Evolutionary conservation across 2,888 invertebrate genomes (phyloP).

Genomic region (Drosophila barbarae): DNA sequence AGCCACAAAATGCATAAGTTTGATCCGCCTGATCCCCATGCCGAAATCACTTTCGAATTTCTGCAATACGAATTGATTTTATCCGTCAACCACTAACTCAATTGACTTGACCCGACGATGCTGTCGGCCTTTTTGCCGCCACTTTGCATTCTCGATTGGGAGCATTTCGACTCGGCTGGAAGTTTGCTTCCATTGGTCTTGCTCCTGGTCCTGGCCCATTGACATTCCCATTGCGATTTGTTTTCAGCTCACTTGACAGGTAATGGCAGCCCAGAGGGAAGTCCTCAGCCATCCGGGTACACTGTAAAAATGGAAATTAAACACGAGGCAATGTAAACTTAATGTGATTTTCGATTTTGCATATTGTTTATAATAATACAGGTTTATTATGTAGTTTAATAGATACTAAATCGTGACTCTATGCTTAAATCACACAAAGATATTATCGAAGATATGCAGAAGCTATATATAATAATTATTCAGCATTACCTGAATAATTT

Average conservation of each 20-base stretch:
- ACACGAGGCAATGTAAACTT: too few relatives aligned
- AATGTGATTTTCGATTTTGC: neutral
- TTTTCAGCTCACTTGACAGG: conserved; percentile 72
- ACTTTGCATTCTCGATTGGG: conserved; percentile 68
- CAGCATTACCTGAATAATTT: neutral
- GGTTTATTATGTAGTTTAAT: too few relatives aligned
- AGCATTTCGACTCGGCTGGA: conserved; percentile 23
- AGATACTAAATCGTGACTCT: neutral
- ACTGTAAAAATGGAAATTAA: neutral
- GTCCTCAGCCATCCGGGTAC: conserved; percentile 30
- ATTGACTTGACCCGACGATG: conserved; percentile 57
- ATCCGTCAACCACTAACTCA: conserved; percentile 55
- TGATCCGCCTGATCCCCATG: conserved; percentile 4
- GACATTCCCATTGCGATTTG: conserved; percentile 71
- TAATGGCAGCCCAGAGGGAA: conserved; percentile 62
- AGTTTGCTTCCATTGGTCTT: conserved; percentile 34
- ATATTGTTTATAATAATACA: neutral
- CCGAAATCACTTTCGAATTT: conserved; percentile 31
- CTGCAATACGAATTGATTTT: conserved; percentile 35
- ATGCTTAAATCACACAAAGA: neutral
- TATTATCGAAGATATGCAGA: neutral
- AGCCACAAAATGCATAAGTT: conserved; percentile 29
- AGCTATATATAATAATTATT: too few relatives aligned
- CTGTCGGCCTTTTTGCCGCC: conserved; percentile 62
- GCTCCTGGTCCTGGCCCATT: conserved; percentile 62